These are phyloP conservation scores for Calidris pygmaea DNA, from an alignment of 2,113 vertebrate genomes.

Conservation along the genomic window DNA sequence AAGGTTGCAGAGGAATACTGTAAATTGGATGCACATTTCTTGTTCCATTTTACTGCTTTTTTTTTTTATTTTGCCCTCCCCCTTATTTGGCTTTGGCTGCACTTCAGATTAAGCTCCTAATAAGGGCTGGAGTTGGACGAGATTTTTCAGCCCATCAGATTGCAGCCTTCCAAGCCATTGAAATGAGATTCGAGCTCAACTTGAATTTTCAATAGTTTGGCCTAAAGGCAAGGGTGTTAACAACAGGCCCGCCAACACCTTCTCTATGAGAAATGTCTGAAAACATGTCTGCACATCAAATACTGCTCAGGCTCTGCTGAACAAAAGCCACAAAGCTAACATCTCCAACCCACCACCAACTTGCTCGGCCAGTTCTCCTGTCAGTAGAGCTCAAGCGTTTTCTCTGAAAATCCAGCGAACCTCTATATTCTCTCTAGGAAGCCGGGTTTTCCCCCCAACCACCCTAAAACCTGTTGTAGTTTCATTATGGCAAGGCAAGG, in stretches of 20 bases:
- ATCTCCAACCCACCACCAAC: background rate
- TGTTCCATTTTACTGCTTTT: constrained; percentile 38
- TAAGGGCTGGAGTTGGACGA: constrained; percentile 54
- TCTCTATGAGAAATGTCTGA: constrained; percentile 27
- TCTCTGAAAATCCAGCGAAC: background rate
- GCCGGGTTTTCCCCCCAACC: background rate
- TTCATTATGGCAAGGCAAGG: background rate
- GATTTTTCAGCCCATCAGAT: constrained; percentile 51
- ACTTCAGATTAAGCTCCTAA: constrained; percentile 59
- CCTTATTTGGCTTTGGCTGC: constrained; percentile 33
- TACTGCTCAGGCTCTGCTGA: background rate
- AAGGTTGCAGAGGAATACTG: constrained; percentile 41
- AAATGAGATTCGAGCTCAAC: constrained; percentile 56
- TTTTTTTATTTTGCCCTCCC: background rate
- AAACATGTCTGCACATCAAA: constrained; percentile 50
- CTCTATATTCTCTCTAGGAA: constrained; percentile 24
- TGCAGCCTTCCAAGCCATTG: constrained; percentile 48
- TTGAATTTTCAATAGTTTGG: constrained; percentile 65
- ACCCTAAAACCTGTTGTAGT: background rate
- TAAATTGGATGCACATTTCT: constrained; percentile 65
- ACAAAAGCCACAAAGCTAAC: constrained; percentile 56
- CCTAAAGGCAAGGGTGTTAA: constrained; percentile 63
- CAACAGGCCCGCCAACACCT: constrained; percentile 64
- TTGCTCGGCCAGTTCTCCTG: background rate
- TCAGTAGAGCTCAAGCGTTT: background rate